These are phyloP conservation scores for Nymphalis io DNA, from an alignment of 1,140 invertebrate genomes.

Conservation along the genomic window DNA sequence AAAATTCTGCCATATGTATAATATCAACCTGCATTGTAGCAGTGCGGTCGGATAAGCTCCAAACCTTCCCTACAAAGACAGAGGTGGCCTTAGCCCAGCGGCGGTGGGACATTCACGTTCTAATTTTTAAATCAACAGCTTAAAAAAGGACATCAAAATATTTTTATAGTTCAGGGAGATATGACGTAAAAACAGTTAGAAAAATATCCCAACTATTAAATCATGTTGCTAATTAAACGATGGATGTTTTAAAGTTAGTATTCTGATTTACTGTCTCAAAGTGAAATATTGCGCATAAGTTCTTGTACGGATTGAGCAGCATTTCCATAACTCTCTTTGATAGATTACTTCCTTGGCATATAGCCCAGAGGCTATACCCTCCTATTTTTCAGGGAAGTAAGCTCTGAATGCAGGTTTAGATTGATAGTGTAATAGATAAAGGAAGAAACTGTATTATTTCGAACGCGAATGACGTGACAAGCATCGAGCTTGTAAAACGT, in stretches of 20 bases:
- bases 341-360: constrained; percentile 36
- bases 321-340: constrained; percentile 35
- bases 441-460: constrained; percentile 1
- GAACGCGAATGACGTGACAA: not conserved
- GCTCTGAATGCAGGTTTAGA: constrained; percentile 22
- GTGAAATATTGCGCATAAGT: constrained; percentile 25
- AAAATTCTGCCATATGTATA: no score
- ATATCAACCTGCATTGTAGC: no score
- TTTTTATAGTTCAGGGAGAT: no score
- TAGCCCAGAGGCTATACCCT: constrained; percentile 26
- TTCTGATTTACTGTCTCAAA: constrained; percentile 13
- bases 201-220: no score
- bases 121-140: no score
- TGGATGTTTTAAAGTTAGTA: not conserved
- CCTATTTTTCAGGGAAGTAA: constrained; percentile 30
- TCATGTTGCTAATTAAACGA: not conserved
- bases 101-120: no score
- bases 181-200: no score
- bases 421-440: constrained; percentile 16
- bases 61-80: no score
- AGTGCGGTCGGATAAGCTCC: no score
- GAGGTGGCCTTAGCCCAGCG: no score
- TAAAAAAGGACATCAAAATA: no score
- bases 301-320: constrained; percentile 21
- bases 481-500: no score